phyloP scores from a whole-genome alignment of 2,888 invertebrate species.

The Xiphydria camelus region DNA sequence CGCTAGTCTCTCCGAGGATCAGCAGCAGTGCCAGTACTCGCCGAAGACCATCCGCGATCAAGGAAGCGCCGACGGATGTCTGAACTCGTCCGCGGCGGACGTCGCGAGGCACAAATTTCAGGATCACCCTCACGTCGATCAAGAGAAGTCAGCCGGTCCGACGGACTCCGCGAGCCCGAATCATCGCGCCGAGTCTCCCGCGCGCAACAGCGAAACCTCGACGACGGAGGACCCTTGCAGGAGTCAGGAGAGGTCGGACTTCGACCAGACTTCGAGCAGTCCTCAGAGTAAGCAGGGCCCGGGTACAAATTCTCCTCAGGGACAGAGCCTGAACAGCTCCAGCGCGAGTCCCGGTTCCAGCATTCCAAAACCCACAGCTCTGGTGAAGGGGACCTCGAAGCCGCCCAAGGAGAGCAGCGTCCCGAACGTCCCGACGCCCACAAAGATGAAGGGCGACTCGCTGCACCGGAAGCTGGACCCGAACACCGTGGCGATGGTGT shows the following conservation, averaged over 20 bases:
- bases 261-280: background rate
- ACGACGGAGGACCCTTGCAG: too few relatives aligned
- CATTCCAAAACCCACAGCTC: slow-evolving; percentile 89
- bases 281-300: slow-evolving; percentile 15
- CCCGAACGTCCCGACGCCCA: slow-evolving; percentile 59
- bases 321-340: slow-evolving; percentile 21
- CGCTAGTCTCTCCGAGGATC: slow-evolving; percentile 37
- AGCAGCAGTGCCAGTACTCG: slow-evolving; percentile 1
- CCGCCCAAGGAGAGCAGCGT: slow-evolving; percentile 62
- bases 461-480: slow-evolving; percentile 50
- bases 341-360: slow-evolving; percentile 62
- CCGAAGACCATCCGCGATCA: too few relatives aligned
- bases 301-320: slow-evolving; percentile 24
- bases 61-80: too few relatives aligned
- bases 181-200: background rate
- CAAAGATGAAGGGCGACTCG: slow-evolving; percentile 56
- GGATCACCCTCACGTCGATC: background rate
- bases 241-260: background rate
- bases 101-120: background rate
- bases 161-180: background rate
- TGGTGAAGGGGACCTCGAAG: slow-evolving; percentile 88
- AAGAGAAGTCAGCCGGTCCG: background rate
- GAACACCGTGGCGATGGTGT: slow-evolving; percentile 64
- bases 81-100: background rate
- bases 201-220: background rate